A percentile compares a stretch with the other conserved stretches of the same genome.
phyloP scores from a whole-genome alignment of 2,113 vertebrate genomes.

The Seriola quinqueradiata region DNA sequence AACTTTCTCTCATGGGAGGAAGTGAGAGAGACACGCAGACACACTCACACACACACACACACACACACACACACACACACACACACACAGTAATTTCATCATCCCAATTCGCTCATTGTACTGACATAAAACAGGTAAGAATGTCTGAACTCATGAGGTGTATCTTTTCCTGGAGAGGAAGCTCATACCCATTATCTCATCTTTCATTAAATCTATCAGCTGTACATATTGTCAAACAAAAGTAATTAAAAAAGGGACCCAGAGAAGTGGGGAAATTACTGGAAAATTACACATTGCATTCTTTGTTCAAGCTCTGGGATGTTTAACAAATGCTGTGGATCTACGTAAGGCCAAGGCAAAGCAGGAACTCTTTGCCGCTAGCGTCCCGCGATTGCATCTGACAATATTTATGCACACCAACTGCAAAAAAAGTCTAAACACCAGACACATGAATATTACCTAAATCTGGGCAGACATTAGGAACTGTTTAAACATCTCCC shows the following conservation, averaged over 20 bases:
- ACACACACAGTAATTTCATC: not conserved
- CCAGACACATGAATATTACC: slow-evolving; percentile 72
- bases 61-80: not conserved
- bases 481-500: slow-evolving; percentile 78
- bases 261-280: slow-evolving; percentile 22
- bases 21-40: slow-evolving; percentile 8
- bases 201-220: slow-evolving; percentile 28
- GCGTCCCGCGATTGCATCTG: slow-evolving; percentile 69
- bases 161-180: slow-evolving; percentile 27
- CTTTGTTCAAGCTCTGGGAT: slow-evolving; percentile 45
- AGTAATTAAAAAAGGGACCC: not conserved
- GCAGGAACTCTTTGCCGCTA: slow-evolving; percentile 53
- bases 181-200: not conserved
- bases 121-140: slow-evolving; percentile 35
- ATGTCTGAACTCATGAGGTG: not conserved
- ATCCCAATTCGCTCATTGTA: not conserved
- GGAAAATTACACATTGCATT: slow-evolving; percentile 45
- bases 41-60: not conserved
- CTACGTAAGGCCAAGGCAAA: slow-evolving; percentile 39
- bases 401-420: slow-evolving; percentile 76
- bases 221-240: slow-evolving; percentile 34
- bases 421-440: slow-evolving; percentile 67
- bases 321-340: slow-evolving; percentile 44
- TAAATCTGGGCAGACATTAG: slow-evolving; percentile 76
- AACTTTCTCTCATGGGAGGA: slow-evolving; percentile 55